Conservation (phyloP, 1,140 invertebrate genomes). For the Planococcus citri region DNA sequence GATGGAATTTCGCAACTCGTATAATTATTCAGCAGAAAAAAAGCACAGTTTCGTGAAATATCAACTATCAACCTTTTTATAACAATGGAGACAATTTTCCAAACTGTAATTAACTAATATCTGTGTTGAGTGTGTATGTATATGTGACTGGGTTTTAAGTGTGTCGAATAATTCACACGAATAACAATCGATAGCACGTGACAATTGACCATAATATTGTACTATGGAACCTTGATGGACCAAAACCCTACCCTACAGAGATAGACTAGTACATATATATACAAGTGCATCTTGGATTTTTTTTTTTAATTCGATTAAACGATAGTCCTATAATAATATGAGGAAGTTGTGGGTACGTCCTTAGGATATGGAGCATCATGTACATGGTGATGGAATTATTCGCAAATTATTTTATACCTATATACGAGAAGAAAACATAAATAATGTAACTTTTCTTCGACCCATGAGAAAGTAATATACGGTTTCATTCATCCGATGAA, state of each 20-base stretch:
- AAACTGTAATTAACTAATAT: background rate
- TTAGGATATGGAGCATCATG: background rate
- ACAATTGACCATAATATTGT: background rate
- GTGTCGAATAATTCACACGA: background rate
- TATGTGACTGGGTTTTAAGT: no score
- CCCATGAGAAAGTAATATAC: background rate
- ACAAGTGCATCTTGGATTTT: no score
- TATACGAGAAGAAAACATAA: background rate
- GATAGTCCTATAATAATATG: background rate
- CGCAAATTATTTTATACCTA: background rate
- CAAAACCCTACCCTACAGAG: no score
- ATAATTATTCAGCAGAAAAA: background rate
- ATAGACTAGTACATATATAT: no score
- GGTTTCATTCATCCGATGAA: background rate
- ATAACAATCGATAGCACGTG: background rate
- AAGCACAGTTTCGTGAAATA: background rate
- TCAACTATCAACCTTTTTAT: background rate
- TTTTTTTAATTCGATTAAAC: no score
- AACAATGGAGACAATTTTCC: constrained; percentile 2
- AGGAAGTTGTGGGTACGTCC: background rate
- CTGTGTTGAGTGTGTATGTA: no score
- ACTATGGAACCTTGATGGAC: no score
- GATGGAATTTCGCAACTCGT: background rate
- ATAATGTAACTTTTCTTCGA: background rate
- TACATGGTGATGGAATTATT: background rate